Evolutionary conservation across 1,140 invertebrate species (phyloP).

Genomic region (Bombus vancouverensis): DNA sequence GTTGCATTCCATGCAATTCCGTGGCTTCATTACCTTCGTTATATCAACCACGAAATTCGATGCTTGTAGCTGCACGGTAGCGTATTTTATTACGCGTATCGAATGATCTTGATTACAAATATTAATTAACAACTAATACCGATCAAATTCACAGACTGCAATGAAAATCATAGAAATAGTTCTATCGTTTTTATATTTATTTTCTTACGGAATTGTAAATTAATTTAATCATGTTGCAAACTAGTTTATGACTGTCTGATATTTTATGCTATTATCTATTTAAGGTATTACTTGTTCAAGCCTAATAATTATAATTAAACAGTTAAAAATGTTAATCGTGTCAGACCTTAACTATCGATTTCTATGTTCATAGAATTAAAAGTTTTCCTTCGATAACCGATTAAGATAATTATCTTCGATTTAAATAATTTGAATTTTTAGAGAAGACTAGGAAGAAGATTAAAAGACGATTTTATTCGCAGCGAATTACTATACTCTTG

Average conservation of each 20-base stretch:
- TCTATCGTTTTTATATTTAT: neutral
- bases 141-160: neutral
- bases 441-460: neutral
- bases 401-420: neutral
- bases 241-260: neutral
- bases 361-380: neutral
- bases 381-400: no score
- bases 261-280: neutral
- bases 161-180: neutral
- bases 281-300: neutral
- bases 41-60: constrained; percentile 4
- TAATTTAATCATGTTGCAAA: neutral
- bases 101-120: neutral
- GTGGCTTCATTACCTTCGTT: constrained; percentile 1
- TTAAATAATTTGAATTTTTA: neutral
- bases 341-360: neutral
- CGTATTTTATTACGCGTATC: constrained; percentile 36
- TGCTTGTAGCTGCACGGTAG: constrained; percentile 9
- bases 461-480: neutral
- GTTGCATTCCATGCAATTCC: constrained; percentile 16
- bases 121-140: neutral
- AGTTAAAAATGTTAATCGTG: neutral
- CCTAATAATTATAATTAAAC: neutral
- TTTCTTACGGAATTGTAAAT: neutral
- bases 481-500: no score